Evolutionary conservation across 2,888 invertebrate species (phyloP).

Genomic region (Ornithoptera priamus): DNA sequence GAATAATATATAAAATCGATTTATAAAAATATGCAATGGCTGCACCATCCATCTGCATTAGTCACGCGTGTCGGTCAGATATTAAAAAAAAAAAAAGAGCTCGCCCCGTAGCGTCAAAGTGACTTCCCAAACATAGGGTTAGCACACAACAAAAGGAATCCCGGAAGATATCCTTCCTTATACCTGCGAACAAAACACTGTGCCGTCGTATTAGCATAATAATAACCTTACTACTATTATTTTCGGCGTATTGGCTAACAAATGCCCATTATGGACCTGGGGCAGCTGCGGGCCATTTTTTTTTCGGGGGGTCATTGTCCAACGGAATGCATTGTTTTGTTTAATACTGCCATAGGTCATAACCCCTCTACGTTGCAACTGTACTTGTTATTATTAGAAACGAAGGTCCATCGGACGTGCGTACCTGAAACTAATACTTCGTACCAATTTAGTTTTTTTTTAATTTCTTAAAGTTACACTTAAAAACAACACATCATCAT

Average conservation of each 20-base stretch:
- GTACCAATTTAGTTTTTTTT: too few species aligned
- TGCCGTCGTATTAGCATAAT: conserved; percentile 71
- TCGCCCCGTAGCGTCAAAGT: conserved; percentile 34
- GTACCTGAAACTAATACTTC: too few species aligned
- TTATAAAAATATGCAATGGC: not conserved
- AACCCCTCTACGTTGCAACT: conserved; percentile 46
- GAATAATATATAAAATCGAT: too few species aligned
- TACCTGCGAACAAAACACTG: conserved; percentile 70
- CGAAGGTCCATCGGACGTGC: not conserved
- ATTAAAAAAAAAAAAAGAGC: conserved; percentile 54
- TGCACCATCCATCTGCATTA: conserved; percentile 20
- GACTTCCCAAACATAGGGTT: conserved; percentile 53
- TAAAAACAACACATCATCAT: too few species aligned
- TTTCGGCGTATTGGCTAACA: conserved; percentile 68
- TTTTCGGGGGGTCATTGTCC: conserved; percentile 66
- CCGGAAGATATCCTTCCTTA: conserved; percentile 54
- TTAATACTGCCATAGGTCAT: conserved; percentile 46
- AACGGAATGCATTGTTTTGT: conserved; percentile 59
- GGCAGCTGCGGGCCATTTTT: conserved; percentile 64
- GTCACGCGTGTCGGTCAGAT: conserved; percentile 49
- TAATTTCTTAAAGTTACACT: too few species aligned
- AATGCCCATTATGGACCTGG: conserved; percentile 55
- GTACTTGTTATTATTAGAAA: conserved; percentile 30
- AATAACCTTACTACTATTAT: conserved; percentile 70
- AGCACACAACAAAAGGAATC: conserved; percentile 48